Conservation (phyloP, 2,797 vertebrate genomes). For the Linurgus olivaceus region DNA sequence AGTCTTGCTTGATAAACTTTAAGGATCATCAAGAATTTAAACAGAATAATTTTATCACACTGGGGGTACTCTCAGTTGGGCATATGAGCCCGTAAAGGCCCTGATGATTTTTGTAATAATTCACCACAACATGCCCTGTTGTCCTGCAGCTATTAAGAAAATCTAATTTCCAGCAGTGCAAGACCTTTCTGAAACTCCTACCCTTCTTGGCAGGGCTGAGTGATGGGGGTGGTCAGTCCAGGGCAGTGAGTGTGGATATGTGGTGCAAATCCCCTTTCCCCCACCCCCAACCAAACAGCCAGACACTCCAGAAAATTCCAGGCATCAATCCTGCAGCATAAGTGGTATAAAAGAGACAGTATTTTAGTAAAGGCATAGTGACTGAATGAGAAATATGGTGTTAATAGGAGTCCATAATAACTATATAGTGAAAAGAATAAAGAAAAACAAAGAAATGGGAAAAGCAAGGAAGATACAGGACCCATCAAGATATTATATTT, state of each 20-base stretch:
- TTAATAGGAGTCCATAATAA: not conserved
- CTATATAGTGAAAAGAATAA: not conserved
- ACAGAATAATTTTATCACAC: not conserved
- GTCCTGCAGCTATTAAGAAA: not conserved
- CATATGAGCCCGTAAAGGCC: not conserved
- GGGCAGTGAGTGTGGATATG: not conserved
- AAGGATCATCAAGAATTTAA: not conserved
- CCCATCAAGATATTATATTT: not conserved
- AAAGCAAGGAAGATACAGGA: not conserved
- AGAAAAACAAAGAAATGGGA: not conserved
- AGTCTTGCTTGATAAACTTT: not conserved
- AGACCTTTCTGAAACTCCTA: not conserved
- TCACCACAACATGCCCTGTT: not conserved
- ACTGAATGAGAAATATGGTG: not conserved
- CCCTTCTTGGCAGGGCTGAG: not conserved
- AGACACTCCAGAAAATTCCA: not conserved
- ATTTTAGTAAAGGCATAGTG: not conserved
- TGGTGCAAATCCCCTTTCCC: not conserved
- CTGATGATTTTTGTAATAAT: not conserved
- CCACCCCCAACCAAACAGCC: not conserved
- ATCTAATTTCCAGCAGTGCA: not conserved
- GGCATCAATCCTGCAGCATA: not conserved
- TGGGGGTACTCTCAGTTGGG: not conserved
- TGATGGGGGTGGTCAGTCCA: fast-evolving
- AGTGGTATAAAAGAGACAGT: not conserved